These are phyloP conservation scores for Conger conger DNA, from an alignment of 2,113 vertebrate species.

Conservation along the genomic window DNA sequence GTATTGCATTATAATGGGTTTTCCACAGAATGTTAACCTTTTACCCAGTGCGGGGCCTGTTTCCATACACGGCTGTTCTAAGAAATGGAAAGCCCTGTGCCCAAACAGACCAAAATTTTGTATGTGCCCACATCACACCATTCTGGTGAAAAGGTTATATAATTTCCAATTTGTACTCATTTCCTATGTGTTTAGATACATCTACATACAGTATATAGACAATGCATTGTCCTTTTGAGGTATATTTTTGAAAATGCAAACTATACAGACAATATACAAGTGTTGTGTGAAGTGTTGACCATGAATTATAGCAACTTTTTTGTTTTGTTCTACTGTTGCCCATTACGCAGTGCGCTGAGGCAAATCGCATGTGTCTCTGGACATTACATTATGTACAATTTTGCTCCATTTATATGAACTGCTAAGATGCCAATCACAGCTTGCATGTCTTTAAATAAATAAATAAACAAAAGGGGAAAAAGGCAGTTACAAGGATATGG, in stretches of 20 bases:
- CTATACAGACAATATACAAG: conserved; percentile 15
- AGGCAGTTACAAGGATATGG: conserved; percentile 47
- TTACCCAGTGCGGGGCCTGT: neutral
- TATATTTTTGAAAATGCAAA: neutral
- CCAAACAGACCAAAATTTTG: conserved; percentile 52
- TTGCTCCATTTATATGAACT: conserved; percentile 40
- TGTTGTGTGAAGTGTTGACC: neutral
- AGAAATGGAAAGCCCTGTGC: neutral
- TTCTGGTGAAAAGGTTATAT: neutral
- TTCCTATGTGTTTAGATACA: neutral
- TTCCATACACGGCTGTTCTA: neutral
- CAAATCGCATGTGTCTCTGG: conserved; percentile 24
- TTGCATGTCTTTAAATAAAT: conserved; percentile 46
- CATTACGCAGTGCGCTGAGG: neutral
- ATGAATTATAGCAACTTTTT: neutral
- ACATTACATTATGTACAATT: conserved; percentile 23
- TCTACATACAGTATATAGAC: neutral
- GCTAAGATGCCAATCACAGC: conserved; percentile 36
- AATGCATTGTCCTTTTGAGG: neutral
- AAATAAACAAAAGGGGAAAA: conserved; percentile 44
- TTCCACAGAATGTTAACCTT: neutral
- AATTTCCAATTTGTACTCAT: neutral
- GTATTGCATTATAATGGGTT: neutral
- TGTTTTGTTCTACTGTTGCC: neutral
- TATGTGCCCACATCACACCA: neutral